Evolutionary conservation across 2,113 vertebrate genomes (phyloP), one percentile per base, ranked within the genome.

Genomic region (Dromaius novaehollandiae): DNA sequence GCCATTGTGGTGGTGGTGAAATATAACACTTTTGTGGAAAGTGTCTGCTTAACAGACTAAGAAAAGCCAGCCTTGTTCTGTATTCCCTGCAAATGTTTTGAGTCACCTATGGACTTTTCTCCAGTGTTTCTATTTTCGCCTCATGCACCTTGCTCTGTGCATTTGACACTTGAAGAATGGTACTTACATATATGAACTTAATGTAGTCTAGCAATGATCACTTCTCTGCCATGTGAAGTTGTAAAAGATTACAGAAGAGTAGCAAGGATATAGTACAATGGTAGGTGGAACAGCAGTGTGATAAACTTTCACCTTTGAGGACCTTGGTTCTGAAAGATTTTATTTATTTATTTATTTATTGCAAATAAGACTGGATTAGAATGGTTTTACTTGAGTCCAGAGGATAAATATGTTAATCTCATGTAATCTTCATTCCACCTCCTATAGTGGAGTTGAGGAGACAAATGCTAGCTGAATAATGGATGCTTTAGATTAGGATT

Each of bases 81-180:
- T 70, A 32, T 36, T 65, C 18, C 15, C 76, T 85, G 79, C 34
- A 53, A 17, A 55, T 26, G 26, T 66, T 89, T 32, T 3, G 2
- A 0, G 8, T n/a, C 0, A 0, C 69, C 85, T 60, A 2, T 44
- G 46, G 58, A 16, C 78, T 76, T 94, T 85, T 46, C 0, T 1
- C 15, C 36, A 19, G n/a, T 48, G 58, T 34, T 75, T 51, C 50
- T 86, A 7, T 85, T 86, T 74, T 61, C 64, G 56, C 51, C 40
- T 79, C 9, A 4, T 86, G 55, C 58, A 13, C 34, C 56, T 61
- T 63, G 15, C 58, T 25, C 55, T 34, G 55, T 3, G 20, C 50
- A 77, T 95, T 11, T 88, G 81, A 44, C 38, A 63, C 28, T 25
- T 89, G 44, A 93, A 82, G 74, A 79, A 50, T 68, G 16, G 38